Conservation (phyloP, 2,888 invertebrate genomes). For the Carabus problematicus region DNA sequence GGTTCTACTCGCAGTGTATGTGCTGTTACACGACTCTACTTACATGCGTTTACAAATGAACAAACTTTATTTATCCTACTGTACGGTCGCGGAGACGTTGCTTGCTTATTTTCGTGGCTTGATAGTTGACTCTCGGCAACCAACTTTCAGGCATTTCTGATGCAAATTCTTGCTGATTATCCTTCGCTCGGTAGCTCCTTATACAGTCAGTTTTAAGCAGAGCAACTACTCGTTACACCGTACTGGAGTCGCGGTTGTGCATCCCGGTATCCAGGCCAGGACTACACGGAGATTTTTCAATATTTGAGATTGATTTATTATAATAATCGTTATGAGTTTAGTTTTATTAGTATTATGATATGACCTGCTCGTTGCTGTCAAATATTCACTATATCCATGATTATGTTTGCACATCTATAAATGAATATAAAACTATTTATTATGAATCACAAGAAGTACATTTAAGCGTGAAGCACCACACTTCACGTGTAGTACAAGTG, state of each 20-base stretch:
- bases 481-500: neutral
- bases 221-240: conserved; percentile 27
- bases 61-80: conserved; percentile 56
- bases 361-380: no score
- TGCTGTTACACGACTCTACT: conserved; percentile 39
- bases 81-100: conserved; percentile 44
- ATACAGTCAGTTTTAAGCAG: no score
- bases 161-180: conserved; percentile 56
- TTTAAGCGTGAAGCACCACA: no score
- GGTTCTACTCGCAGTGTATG: neutral
- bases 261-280: conserved; percentile 30
- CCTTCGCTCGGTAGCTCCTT: conserved; percentile 42
- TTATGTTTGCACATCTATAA: no score
- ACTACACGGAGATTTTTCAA: neutral
- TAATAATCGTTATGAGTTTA: no score
- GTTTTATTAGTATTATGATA: neutral
- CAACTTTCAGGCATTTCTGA: conserved; percentile 54
- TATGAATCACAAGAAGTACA: no score
- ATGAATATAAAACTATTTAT: no score
- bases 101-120: conserved; percentile 52
- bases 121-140: conserved; percentile 49
- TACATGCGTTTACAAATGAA: conserved; percentile 54
- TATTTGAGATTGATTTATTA: neutral
- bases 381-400: no score
- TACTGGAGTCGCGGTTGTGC: conserved; percentile 34